These are phyloP conservation scores for Drosophila hamatofila DNA, from an alignment of 2,888 invertebrate species.

Conservation along the genomic window DNA sequence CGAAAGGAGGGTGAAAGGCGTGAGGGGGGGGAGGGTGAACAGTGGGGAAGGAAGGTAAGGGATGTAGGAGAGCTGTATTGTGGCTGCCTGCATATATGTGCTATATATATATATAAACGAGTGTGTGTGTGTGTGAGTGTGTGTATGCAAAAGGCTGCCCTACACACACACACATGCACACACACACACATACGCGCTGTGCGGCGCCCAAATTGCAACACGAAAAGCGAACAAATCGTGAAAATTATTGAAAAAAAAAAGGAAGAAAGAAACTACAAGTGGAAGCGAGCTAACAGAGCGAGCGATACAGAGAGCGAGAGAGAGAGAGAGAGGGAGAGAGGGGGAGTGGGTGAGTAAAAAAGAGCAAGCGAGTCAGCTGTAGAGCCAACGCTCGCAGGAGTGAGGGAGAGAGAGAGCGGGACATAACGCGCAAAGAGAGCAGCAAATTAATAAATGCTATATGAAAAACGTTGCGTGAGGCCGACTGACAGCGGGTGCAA, in stretches of 20 bases:
- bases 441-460: slow-evolving; percentile 72
- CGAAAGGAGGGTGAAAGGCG: background rate
- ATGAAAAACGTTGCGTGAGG: slow-evolving; percentile 59
- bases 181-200: slow-evolving; percentile 8
- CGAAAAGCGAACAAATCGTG: slow-evolving; percentile 77
- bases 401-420: slow-evolving; percentile 15
- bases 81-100: slow-evolving; percentile 55
- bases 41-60: background rate
- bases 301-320: slow-evolving; percentile 17
- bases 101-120: background rate
- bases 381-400: slow-evolving; percentile 5
- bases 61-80: background rate
- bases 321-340: slow-evolving; percentile 19
- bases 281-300: slow-evolving; percentile 11
- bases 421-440: slow-evolving; percentile 49
- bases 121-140: slow-evolving; percentile 3
- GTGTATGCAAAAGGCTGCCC: slow-evolving; percentile 54
- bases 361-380: slow-evolving; percentile 21
- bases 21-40: background rate
- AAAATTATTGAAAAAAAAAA: slow-evolving; percentile 70
- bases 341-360: slow-evolving; percentile 9
- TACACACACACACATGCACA: slow-evolving; percentile 2
- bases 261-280: slow-evolving; percentile 22
- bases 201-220: slow-evolving; percentile 73
- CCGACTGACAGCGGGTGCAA: slow-evolving; percentile 10